Conservation (phyloP, 2,888 invertebrate species). For the Caradrina clavipalpis region DNA sequence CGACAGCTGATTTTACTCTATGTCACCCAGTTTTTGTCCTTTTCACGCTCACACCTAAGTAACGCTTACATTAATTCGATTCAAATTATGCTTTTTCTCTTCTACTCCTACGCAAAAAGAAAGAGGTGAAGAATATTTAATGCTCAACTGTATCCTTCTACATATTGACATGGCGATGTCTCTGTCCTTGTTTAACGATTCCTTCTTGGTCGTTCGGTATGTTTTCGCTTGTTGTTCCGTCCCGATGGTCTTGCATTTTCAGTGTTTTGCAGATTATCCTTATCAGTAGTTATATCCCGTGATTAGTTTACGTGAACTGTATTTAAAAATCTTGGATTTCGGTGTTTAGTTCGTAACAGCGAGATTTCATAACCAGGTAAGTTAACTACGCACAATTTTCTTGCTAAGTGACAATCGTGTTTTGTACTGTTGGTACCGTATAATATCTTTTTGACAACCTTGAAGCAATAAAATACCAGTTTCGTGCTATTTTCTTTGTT, state of each 20-base stretch:
- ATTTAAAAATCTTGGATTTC: conserved; percentile 75
- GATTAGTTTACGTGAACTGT: conserved; percentile 73
- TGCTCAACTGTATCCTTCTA: conserved; percentile 44
- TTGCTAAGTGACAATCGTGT: conserved; percentile 78
- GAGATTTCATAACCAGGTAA: conserved; percentile 76
- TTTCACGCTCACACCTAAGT: conserved; percentile 50
- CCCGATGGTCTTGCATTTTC: conserved; percentile 79
- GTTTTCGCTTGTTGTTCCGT: conserved; percentile 84
- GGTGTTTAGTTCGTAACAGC: conserved; percentile 66
- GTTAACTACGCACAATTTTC: conserved; percentile 83
- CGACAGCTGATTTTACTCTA: conserved; percentile 82
- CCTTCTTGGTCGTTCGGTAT: conserved; percentile 67
- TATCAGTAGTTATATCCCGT: conserved; percentile 75
- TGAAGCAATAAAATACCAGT: conserved; percentile 79
- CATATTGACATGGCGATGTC: conserved; percentile 32
- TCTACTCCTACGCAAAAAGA: conserved; percentile 22
- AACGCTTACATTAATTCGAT: background rate
- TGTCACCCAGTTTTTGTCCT: conserved; percentile 63
- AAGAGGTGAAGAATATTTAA: conserved; percentile 46
- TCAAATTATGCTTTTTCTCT: conserved; percentile 43
- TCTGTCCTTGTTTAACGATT: conserved; percentile 64
- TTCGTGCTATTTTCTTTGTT: conserved; percentile 80
- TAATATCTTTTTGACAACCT: conserved; percentile 86
- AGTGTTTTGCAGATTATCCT: conserved; percentile 79
- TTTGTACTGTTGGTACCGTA: conserved; percentile 62